Base-by-base conservation (phyloP, 1,140 invertebrate species). In the Drosophila nasuta region DNA sequence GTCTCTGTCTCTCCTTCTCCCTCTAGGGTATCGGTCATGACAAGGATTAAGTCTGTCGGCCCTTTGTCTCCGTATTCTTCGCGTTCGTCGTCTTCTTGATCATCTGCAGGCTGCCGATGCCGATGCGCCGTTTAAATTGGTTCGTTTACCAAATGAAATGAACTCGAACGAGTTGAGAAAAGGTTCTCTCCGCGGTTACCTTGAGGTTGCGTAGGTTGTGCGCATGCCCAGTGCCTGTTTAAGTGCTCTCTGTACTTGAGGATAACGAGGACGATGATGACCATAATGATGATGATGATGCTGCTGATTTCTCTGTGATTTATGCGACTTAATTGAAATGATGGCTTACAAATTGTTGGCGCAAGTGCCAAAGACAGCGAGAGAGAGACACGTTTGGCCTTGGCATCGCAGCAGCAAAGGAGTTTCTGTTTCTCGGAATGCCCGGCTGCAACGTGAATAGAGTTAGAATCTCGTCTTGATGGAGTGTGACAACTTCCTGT, bases 261-360 rank as follows among this genome's bases (percentile, higher is more conserved):
- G 83, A 88, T 87, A 87, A 87, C 82, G 83, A 65, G 63, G 25
- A 74, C 51, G 65, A 59, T 43, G 69, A 63, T 63, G 65, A 67
- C 71, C 65, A 35, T 51, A 41, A 65, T 77, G 49, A 58, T 59
- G 15, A 48, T 51, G 81, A 73, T 83, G 85, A 71, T 68, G 80
- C 69, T 87, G 85, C 77, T 88, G 83, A 89, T 88, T 88, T 90
- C 52, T 67, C 52, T 68, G 75, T 89, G 85, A 89, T 89, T 89
- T 89, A 89, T 89, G 85, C 81, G 77, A 85, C 86, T 89, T 89
- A 90, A 89, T 89, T 89, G 86, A 89, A 89, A 90, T 90, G 85
- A 89, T 81, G 85, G 78, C 78, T 89, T 75, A 89, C 85, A 89
- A 89, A 89, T 89, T 90, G 85, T 89, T 74, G 77, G 66, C 67